Evolutionary conservation across 1,140 invertebrate species (phyloP).

Genomic region (Apolygus lucorum): DNA sequence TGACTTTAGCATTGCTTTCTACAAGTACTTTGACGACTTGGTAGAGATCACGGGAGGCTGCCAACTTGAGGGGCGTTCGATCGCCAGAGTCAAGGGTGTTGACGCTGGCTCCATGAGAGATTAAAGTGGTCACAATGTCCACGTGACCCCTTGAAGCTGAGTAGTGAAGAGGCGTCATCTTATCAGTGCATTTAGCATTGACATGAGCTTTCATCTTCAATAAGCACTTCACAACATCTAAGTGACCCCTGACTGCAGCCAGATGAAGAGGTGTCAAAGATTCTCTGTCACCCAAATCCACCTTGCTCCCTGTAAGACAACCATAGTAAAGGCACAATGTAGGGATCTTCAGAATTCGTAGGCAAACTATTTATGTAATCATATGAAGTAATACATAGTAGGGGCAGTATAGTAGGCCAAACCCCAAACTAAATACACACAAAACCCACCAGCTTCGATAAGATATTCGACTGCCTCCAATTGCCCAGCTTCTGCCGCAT

Average conservation of each 20-base stretch:
- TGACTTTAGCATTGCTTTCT: conserved; percentile 45
- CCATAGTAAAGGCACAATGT: too few species aligned
- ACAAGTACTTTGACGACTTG: conserved; percentile 44
- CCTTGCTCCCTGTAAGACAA: conserved; percentile 31
- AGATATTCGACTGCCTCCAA: conserved; percentile 43
- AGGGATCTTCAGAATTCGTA: too few species aligned
- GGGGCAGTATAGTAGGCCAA: too few species aligned
- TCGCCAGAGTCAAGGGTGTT: conserved; percentile 49
- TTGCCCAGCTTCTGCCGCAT: conserved; percentile 48
- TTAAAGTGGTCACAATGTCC: conserved; percentile 41
- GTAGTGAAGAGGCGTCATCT: conserved; percentile 41
- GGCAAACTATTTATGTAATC: too few species aligned
- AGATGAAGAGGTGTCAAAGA: conserved; percentile 42
- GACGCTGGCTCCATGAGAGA: conserved; percentile 48
- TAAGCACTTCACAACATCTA: conserved; percentile 36
- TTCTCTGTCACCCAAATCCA: conserved; percentile 34
- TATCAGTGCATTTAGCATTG: conserved; percentile 37
- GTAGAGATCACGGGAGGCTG: conserved; percentile 42
- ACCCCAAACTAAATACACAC: too few species aligned
- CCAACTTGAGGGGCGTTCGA: conserved; percentile 47
- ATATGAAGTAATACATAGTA: too few species aligned
- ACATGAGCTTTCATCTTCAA: conserved; percentile 35
- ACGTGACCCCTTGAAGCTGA: conserved; percentile 38
- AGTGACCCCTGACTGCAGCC: conserved; percentile 39
- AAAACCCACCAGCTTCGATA: conserved; percentile 39